Percentiles rank a stretch among this genome's conserved stretches.
Evolutionary conservation across 1,140 invertebrate species (phyloP).

Genomic region (Leptopilina boulardi): DNA sequence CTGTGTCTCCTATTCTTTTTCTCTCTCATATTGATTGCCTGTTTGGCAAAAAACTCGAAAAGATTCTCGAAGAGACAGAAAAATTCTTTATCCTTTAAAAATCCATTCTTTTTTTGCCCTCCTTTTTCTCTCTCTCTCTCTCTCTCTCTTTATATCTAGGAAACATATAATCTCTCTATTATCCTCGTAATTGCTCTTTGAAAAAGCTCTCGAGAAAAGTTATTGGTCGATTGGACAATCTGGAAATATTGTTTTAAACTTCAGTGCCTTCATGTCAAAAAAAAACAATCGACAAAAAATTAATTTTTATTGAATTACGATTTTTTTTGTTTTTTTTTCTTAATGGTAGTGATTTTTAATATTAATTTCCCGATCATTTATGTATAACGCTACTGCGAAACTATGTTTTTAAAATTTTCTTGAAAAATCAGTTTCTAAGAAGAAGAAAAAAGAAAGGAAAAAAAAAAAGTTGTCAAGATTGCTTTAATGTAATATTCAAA

Average conservation of each 20-base stretch:
- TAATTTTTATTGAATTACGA: no score
- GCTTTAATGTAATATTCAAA: background rate
- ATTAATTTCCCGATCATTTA: no score
- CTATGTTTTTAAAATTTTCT: no score
- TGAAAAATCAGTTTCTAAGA: no score
- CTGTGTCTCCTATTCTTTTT: no score
- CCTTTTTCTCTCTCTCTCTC: no score
- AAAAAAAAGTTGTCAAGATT: background rate
- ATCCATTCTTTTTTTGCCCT: background rate
- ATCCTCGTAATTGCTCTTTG: slow-evolving; percentile 13
- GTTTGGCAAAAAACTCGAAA: background rate
- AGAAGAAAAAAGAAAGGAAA: no score
- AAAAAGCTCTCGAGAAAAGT: slow-evolving; percentile 27
- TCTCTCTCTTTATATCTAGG: background rate
- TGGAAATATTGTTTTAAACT: slow-evolving; percentile 23
- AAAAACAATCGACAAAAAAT: background rate
- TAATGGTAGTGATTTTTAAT: no score
- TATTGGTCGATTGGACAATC: background rate
- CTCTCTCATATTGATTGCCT: background rate
- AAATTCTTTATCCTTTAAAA: background rate
- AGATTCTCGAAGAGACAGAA: background rate
- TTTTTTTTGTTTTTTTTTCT: no score
- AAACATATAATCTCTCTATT: slow-evolving; percentile 31
- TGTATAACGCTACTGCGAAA: no score
- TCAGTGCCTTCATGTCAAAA: slow-evolving; percentile 13